Percentiles rank a stretch among this genome's conserved stretches.
Conservation (phyloP, 2,113 vertebrate genomes). For the Chaetops frenatus region DNA sequence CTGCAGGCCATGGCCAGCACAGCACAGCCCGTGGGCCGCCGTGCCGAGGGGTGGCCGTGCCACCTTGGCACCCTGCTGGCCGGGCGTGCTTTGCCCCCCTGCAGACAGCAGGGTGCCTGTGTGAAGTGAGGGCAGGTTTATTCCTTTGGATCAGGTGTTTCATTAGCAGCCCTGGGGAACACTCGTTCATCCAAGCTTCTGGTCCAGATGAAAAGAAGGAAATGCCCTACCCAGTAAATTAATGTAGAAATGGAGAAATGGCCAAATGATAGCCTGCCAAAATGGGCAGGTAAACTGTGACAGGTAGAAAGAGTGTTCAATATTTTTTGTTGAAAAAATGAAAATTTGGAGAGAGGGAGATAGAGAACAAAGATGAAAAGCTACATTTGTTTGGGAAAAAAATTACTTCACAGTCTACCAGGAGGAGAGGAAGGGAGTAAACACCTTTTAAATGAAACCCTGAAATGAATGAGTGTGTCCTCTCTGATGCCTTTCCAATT, state of each 20-base stretch:
- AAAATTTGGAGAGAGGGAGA: neutral
- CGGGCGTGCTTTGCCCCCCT: neutral
- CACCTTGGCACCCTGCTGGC: neutral
- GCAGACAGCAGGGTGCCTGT: neutral
- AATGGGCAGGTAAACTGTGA: neutral
- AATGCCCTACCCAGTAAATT: neutral
- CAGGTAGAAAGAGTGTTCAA: neutral
- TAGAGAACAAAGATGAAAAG: neutral
- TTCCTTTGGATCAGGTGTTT: neutral
- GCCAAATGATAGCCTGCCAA: neutral
- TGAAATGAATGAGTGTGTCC: neutral
- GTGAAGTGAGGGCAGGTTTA: neutral
- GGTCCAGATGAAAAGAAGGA: neutral
- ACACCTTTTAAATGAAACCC: neutral
- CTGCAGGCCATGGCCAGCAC: neutral
- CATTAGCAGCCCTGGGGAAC: neutral
- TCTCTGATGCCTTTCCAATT: neutral
- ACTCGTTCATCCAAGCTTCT: neutral
- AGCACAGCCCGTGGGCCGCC: accelerated
- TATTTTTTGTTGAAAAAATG: neutral
- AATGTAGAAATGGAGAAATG: neutral
- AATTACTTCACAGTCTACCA: neutral
- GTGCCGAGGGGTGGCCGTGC: accelerated
- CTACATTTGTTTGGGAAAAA: neutral
- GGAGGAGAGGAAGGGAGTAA: neutral